These are phyloP conservation scores for Dunckerocampus dactyliophorus DNA, from an alignment of 2,113 vertebrate genomes.

Conservation along the genomic window DNA sequence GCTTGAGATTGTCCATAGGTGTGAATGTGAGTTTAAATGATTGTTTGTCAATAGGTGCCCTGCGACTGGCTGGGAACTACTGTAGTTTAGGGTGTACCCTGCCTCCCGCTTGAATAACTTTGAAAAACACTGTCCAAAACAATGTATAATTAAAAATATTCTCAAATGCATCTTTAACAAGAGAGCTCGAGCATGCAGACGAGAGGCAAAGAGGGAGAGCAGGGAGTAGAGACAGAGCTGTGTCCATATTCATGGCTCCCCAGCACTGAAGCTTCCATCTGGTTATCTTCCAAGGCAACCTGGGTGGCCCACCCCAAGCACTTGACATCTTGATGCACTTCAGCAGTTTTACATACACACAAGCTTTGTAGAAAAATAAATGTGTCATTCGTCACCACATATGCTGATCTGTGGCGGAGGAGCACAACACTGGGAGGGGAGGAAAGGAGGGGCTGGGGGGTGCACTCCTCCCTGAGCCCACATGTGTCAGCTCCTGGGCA, in stretches of 20 bases:
- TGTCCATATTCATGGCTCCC: slow-evolving; percentile 76
- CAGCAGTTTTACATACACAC: slow-evolving; percentile 99
- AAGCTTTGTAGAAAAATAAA: slow-evolving; percentile 99
- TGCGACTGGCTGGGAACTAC: no score
- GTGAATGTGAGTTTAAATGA: no score
- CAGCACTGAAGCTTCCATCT: slow-evolving; percentile 91
- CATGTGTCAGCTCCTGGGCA: slow-evolving; percentile 36
- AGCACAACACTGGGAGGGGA: slow-evolving; percentile 21
- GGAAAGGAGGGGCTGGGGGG: slow-evolving; percentile 7
- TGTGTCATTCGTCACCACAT: slow-evolving; percentile 99
- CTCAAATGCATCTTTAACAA: no score
- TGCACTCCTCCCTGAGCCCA: slow-evolving; percentile 32
- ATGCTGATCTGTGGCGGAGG: slow-evolving; percentile 86
- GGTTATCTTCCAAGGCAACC: slow-evolving; percentile 98
- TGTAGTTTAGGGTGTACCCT: no score
- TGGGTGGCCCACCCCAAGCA: slow-evolving; percentile 98
- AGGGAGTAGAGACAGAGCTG: slow-evolving; percentile 46
- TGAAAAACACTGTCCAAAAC: no score
- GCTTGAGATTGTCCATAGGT: no score
- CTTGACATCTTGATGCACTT: slow-evolving; percentile 99
- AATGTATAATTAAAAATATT: no score
- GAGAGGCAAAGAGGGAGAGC: slow-evolving; percentile 24
- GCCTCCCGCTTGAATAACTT: no score
- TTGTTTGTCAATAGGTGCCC: no score
- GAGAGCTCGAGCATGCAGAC: background rate